Conservation (phyloP, 1,140 invertebrate species). For the Eciton burchellii region DNA sequence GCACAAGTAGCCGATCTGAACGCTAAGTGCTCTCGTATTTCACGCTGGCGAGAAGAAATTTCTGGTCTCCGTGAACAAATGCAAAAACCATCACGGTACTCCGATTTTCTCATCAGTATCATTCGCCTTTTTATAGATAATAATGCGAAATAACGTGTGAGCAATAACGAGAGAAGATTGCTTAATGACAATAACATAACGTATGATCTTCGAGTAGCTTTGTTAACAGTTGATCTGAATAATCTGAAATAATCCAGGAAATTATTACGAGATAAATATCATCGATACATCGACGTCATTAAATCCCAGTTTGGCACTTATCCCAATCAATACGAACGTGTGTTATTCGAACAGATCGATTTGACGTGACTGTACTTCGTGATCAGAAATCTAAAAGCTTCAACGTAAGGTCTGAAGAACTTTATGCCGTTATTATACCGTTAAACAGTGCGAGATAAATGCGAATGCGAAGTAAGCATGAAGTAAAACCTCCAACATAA, state of each 20-base stretch:
- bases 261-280: not conserved
- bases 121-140: no score
- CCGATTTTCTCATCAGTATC: not conserved
- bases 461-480: not conserved
- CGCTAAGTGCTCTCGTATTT: slow-evolving; percentile 34
- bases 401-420: not conserved
- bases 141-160: no score
- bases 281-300: not conserved
- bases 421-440: not conserved
- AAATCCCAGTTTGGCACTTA: not conserved
- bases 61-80: not conserved
- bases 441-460: not conserved
- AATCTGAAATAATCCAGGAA: not conserved
- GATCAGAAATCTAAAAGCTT: not conserved
- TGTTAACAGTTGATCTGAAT: not conserved
- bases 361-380: not conserved
- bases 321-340: not conserved
- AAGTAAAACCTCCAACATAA: slow-evolving; percentile 2
- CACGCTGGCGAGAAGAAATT: slow-evolving; percentile 8
- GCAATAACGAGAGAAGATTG: no score
- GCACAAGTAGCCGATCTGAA: slow-evolving; percentile 48
- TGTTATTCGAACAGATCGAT: not conserved
- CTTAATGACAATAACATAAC: not conserved
- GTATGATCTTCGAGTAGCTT: not conserved
- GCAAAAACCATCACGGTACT: not conserved